Base-by-base conservation (phyloP, 2,888 invertebrate species). In the Agrypnus murinus region DNA sequence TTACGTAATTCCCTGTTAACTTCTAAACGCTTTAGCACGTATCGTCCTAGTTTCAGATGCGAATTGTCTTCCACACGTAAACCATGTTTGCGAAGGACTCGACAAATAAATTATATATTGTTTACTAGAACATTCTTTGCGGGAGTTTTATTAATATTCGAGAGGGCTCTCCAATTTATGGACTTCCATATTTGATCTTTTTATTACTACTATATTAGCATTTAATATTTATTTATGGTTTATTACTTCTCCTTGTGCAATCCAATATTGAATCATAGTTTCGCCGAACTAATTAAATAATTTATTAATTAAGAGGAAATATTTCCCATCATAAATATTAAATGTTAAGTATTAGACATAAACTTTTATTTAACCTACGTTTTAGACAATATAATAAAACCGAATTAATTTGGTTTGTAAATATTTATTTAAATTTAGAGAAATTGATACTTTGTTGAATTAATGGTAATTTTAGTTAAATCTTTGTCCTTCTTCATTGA, bases 1-100 rank as follows among this genome's bases (percentile, higher is more conserved):
- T 79, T 79, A 77, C 77, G 77, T 78, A 79, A 79, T 76, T 74
- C 71, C 38, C 55, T 73, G 72, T 74, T 75, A 78, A 77, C 78
- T 75, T 73, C 55, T 59, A 64, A 64, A 74, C 70, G 68, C 72
- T 71, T 75, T 72, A 60, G 36, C 72, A 72, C 75, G 67, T 65
- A 60, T 43, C 62, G 73, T 72, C 62, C 69, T 69, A 65, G 58
- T 72, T 68, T 63, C 57, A 74, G 64, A 53, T 40, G 65, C 60
- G 43, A 71, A 68, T 67, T 59, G 57, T 62, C 62, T 63, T 67
- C 19, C 60, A 45, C 64, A 64, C 40, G 69, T 58, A 65, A 65
- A 58, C 57, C 36, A 14, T 36, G 17, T 10, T 25, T 31, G 50
- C 17, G 19, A 31, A 48, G 25, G n/a, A 6, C 19, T 17, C 45